Base-by-base conservation (phyloP, 30 jellyfish, hydroid and myxozoan species). In the Aurelia aurita region DNA sequence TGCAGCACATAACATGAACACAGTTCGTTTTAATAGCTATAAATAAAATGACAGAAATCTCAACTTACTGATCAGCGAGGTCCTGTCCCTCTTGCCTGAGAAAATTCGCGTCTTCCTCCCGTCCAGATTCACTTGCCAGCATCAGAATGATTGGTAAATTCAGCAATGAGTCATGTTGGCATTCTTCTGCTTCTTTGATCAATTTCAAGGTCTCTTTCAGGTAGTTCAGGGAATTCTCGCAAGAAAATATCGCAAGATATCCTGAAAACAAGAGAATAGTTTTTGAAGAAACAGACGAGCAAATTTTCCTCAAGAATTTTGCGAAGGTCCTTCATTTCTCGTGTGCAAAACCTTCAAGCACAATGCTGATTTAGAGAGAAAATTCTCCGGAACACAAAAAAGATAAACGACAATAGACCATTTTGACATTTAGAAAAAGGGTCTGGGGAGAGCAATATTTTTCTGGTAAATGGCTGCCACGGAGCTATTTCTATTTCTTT, bases 201-300 rank as follows among this genome's bases (percentile, higher is more conserved):
- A 45, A 45, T 31, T 79, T 82, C 27, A 94, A 69, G 8, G 93
- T 79, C 29, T 71, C 87, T 23, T 84, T 64, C 80, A 94, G 32
- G 67, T 83, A 88, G 31, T 85, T 89, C 78, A 94, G 63, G 16
- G 99, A 94, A 58, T 89, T 79, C 47, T 73, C 87, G 34, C 83
- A 25, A 32, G 99, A 94, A 72, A 55, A 94, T 35, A 94, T 94
- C 28, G 97, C 99, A 90, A 94, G 77, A 66, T 90, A 94, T 26
- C 99, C 99, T 94, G 25, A n/a, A 44, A 44, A 59, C 0, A 21
- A 44, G 9, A 20, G 15, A 34, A 34, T 34, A 34, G 5, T 34
- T 34, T 34, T 2, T 34, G 46, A 0, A 34, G 46, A 34, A 34
- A 7, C n/a, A n/a, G n/a, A n/a, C n/a, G n/a, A n/a, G n/a, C n/a